phyloP scores from a whole-genome alignment of 2,888 invertebrate genomes.

The Xestia sexstrigata region DNA sequence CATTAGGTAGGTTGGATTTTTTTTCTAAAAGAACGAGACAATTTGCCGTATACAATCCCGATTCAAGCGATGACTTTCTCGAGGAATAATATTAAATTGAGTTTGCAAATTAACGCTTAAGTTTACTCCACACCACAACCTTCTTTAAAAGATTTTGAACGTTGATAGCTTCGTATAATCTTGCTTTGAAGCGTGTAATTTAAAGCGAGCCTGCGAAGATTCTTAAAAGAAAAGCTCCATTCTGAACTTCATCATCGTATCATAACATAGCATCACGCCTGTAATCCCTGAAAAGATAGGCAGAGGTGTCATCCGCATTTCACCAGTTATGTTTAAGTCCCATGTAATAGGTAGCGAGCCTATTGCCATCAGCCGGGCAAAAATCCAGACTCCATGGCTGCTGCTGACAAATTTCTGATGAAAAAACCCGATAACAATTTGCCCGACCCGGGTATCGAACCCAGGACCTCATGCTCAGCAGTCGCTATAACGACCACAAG shows the following conservation, averaged over 20 bases:
- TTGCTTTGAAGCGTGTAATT: conserved; percentile 59
- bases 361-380: too few relatives aligned
- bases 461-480: too few relatives aligned
- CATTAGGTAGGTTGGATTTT: conserved; percentile 5
- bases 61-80: conserved; percentile 13
- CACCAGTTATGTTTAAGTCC: too few relatives aligned
- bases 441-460: too few relatives aligned
- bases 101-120: conserved; percentile 64
- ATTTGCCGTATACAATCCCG: conserved; percentile 16
- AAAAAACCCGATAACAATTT: too few relatives aligned
- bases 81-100: conserved; percentile 52
- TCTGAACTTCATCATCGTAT: not conserved
- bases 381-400: too few relatives aligned
- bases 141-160: conserved; percentile 60
- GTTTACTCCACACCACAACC: conserved; percentile 56
- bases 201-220: conserved; percentile 26
- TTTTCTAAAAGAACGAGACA: conserved; percentile 42
- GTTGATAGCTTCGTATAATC: conserved; percentile 66
- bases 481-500: too few relatives aligned
- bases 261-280: too few relatives aligned
- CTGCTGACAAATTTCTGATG: too few relatives aligned
- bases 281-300: too few relatives aligned
- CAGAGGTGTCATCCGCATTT: too few relatives aligned
- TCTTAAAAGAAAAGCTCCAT: not conserved
- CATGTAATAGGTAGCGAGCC: too few relatives aligned